Evolutionary conservation across 2,797 vertebrate species (phyloP).

Genomic region (Peromyscus eremicus): DNA sequence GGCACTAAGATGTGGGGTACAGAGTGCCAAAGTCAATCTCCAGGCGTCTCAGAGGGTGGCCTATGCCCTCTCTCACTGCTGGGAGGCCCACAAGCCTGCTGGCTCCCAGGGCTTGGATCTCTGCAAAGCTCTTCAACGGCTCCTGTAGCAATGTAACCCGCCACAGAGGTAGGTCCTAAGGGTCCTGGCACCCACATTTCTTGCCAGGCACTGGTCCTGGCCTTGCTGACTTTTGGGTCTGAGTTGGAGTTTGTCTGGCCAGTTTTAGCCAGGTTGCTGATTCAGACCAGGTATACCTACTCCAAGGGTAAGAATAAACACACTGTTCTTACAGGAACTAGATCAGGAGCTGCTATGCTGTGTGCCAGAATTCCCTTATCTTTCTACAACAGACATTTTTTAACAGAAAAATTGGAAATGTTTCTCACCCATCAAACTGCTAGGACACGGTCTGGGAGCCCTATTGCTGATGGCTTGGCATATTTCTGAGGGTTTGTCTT

Average conservation of each 20-base stretch:
- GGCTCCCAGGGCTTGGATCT: background rate
- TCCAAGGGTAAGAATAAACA: conserved; percentile 41
- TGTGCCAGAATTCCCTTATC: conserved; percentile 76
- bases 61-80: fast-evolving
- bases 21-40: background rate
- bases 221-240: background rate
- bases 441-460: background rate
- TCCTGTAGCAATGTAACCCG: fast-evolving
- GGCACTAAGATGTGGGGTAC: background rate
- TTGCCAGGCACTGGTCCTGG: background rate
- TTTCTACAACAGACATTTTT: conserved; percentile 71
- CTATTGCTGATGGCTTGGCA: background rate
- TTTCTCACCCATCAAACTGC: conserved; percentile 66
- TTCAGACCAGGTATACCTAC: background rate
- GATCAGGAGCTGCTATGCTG: background rate
- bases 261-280: background rate
- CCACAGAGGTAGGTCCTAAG: background rate
- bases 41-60: background rate
- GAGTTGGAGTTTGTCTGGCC: background rate
- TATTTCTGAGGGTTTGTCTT: background rate
- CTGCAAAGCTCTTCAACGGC: background rate
- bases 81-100: background rate
- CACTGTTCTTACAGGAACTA: background rate
- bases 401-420: conserved; percentile 64
- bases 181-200: fast-evolving